A percentile compares a stretch with the other conserved stretches of the same genome.
Evolutionary conservation across 2,888 invertebrate species (phyloP).

Genomic region (Ptychoptera albimana): DNA sequence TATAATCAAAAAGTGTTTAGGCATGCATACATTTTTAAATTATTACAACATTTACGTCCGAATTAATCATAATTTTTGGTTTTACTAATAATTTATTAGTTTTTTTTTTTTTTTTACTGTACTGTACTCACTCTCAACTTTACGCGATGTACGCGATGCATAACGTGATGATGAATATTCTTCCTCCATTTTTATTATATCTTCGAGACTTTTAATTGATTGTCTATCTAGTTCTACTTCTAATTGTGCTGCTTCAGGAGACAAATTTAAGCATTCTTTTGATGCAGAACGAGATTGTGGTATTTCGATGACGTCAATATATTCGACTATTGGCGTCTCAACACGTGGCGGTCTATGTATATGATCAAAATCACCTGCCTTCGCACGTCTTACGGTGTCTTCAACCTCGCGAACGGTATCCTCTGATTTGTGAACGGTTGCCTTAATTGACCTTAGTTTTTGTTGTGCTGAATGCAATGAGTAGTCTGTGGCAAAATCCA

Average conservation of each 20-base stretch:
- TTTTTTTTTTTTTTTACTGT: too few species aligned
- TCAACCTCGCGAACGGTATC: slow-evolving; percentile 29
- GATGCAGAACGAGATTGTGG: too few species aligned
- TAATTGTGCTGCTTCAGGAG: slow-evolving; percentile 6
- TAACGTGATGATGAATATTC: slow-evolving; percentile 32
- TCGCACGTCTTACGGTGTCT: slow-evolving; percentile 30
- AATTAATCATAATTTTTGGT: too few species aligned
- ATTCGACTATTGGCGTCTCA: slow-evolving; percentile 13
- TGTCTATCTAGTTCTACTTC: slow-evolving; percentile 3
- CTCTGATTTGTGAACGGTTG: slow-evolving; percentile 25
- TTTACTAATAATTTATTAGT: too few species aligned
- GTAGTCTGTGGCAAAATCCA: slow-evolving; percentile 19
- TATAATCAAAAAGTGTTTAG: too few species aligned
- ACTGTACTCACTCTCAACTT: slow-evolving; percentile 40
- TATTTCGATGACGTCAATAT: slow-evolving; percentile 5
- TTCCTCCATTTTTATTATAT: slow-evolving; percentile 20
- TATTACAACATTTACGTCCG: too few species aligned
- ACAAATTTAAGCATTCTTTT: too few species aligned
- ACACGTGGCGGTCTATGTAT: slow-evolving; percentile 25
- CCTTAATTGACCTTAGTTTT: slow-evolving; percentile 29
- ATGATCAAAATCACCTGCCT: slow-evolving; percentile 28
- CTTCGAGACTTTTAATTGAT: too few species aligned
- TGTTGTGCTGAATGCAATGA: slow-evolving; percentile 28
- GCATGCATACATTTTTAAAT: too few species aligned
- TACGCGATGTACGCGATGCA: slow-evolving; percentile 42